Percentiles rank a stretch among this genome's conserved stretches.
These are phyloP conservation scores for Diadema setosum DNA, from an alignment of 35 echinoderm and acorn worm species.

Conservation along the genomic window DNA sequence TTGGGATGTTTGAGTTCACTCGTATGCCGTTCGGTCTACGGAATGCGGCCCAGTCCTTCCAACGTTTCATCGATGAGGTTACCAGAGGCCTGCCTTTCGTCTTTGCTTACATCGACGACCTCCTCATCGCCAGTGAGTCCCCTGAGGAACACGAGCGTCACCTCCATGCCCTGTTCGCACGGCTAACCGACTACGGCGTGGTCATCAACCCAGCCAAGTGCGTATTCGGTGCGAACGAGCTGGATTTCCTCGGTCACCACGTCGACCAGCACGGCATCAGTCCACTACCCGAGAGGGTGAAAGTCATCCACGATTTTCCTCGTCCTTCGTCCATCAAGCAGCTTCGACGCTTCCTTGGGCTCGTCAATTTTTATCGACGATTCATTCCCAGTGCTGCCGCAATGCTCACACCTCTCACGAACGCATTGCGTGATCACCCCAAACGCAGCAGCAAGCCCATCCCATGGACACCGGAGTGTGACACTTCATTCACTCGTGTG, in stretches of 20 bases:
- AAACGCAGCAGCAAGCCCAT: neutral
- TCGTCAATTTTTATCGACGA: conserved; percentile 62
- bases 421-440: neutral
- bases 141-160: neutral
- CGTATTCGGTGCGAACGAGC: conserved; percentile 6
- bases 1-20: conserved; percentile 20
- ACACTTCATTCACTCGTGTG: neutral
- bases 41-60: conserved; percentile 57
- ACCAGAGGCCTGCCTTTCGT: conserved; percentile 16
- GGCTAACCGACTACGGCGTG: conserved; percentile 32
- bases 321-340: neutral
- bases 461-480: neutral
- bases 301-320: conserved; percentile 39
- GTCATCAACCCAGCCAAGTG: conserved; percentile 49
- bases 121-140: conserved; percentile 37
- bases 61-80: conserved; percentile 56
- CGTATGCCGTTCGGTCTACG: conserved; percentile 32
- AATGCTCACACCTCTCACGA: conserved; percentile 19
- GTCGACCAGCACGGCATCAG: conserved; percentile 14
- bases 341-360: conserved; percentile 30
- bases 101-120: conserved; percentile 46
- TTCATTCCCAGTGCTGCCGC: conserved; percentile 51
- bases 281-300: conserved; percentile 37
- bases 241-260: conserved; percentile 46
- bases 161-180: conserved; percentile 26